Evolutionary conservation across 2,113 vertebrate species (phyloP).

Genomic region (Pipra filicauda): DNA sequence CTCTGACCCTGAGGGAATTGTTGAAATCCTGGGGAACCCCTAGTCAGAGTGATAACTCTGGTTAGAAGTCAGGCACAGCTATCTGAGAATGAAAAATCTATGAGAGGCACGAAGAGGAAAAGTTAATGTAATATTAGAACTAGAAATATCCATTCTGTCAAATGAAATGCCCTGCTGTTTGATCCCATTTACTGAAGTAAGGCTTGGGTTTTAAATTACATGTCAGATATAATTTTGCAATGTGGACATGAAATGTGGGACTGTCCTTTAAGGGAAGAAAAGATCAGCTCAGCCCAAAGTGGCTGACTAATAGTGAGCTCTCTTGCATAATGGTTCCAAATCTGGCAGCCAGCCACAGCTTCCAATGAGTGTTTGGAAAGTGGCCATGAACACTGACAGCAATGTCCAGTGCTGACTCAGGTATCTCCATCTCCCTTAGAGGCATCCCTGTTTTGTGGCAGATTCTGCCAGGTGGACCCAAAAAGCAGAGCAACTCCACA

Average conservation of each 20-base stretch:
- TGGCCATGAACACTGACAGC: neutral
- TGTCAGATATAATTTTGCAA: constrained; percentile 67
- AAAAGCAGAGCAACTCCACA: neutral
- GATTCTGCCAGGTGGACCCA: neutral
- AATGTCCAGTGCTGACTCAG: neutral
- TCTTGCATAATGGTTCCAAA: neutral
- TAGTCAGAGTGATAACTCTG: neutral
- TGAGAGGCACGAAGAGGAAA: constrained; percentile 16
- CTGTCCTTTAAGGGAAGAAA: constrained; percentile 22
- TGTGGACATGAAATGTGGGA: constrained; percentile 3
- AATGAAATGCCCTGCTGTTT: constrained; percentile 66
- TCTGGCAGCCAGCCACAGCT: neutral
- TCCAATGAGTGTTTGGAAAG: neutral
- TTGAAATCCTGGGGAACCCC: neutral
- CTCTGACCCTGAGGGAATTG: neutral
- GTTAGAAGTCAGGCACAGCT: constrained; percentile 6
- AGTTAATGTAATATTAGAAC: constrained; percentile 54
- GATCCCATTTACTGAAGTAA: constrained; percentile 73
- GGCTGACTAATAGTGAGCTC: constrained; percentile 1
- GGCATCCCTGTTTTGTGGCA: neutral
- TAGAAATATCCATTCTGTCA: constrained; percentile 59
- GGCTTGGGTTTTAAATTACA: constrained; percentile 68
- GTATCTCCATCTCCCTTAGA: neutral
- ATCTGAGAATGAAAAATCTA: constrained; percentile 53
- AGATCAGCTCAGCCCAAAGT: neutral